These are phyloP conservation scores for Tragelaphus imberbis DNA, from an alignment of 2,113 vertebrate species.

Conservation along the genomic window DNA sequence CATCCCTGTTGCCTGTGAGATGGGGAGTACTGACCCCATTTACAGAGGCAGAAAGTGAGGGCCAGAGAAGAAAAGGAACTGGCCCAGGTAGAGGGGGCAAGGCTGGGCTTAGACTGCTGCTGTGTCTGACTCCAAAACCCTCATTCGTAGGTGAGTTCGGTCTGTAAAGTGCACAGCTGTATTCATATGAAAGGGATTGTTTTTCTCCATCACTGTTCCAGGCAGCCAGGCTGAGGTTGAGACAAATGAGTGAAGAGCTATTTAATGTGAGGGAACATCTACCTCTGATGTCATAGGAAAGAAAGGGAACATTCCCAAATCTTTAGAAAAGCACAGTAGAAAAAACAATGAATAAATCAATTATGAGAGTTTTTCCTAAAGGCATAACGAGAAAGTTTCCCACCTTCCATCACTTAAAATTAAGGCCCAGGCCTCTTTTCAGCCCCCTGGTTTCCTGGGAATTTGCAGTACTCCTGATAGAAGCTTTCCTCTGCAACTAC, in stretches of 20 bases:
- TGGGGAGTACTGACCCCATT: background rate
- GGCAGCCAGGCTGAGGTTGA: background rate
- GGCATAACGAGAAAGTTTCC: background rate
- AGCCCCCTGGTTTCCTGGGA: background rate
- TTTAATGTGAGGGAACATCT: background rate
- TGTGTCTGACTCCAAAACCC: background rate
- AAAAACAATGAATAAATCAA: background rate
- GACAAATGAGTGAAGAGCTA: background rate
- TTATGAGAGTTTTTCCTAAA: conserved; percentile 32
- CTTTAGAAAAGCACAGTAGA: background rate
- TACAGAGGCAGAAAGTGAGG: background rate
- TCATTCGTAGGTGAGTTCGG: background rate
- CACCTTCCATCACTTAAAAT: background rate
- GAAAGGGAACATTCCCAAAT: background rate
- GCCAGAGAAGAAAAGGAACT: background rate
- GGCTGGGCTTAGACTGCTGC: background rate
- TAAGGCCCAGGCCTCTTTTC: conserved; percentile 2
- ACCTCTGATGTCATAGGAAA: background rate
- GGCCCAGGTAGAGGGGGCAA: background rate
- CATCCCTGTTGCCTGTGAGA: background rate
- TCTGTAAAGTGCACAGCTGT: background rate
- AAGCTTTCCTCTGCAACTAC: conserved; percentile 25
- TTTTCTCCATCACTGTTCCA: background rate
- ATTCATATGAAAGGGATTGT: background rate
- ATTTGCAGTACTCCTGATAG: background rate